Base-by-base conservation (phyloP, 2,113 vertebrate genomes). In the Hippocampus zosterae region DNA sequence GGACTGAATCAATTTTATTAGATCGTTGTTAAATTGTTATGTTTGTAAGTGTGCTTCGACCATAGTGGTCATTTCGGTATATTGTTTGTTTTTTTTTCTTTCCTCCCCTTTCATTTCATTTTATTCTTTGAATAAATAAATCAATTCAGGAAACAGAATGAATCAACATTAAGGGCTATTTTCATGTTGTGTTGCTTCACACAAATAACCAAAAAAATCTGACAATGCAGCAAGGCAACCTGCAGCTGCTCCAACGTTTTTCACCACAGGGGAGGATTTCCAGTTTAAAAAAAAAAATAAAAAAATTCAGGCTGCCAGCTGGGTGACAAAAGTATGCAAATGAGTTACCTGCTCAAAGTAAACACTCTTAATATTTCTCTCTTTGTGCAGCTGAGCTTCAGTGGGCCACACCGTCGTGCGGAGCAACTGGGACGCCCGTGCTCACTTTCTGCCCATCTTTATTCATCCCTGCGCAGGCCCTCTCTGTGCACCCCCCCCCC, bases 311-410 rank as follows among this genome's bases (percentile, higher is more conserved):
- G 13, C 56, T 33, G 56, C 25, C 23, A 57, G 23, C 55, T 57
- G 55, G 23, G 27, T 57, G 10, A 57, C 55, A 57, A 57, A 57
- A 25, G 55, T 57, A 57, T 57, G 55, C 55, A 57, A 57, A 57
- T 57, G 12, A 57, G 55, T 15, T 57, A 27, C 55, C n/a, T 57
- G 55, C n/a, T 57, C 25, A 25, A 15, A 57, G n/a, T 25, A 27
- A 27, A 57, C 23, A 27, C 23, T n/a, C n/a, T 23, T 27, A 27
- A 57, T 57, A 25, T 57, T 57, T 57, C 55, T 57, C 25, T 57
- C 27, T 57, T 23, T 15, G 25, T 57, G 27, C 23, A 57, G 27
- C 10, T 25, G 25, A 57, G n/a, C n/a, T 27, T 57, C 55, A 57
- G 55, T 12, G 5, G 55, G 55, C 55, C 55, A 25, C 55, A 25